These are phyloP conservation scores for Operophtera brumata DNA, from an alignment of 2,888 invertebrate species.

Conservation along the genomic window DNA sequence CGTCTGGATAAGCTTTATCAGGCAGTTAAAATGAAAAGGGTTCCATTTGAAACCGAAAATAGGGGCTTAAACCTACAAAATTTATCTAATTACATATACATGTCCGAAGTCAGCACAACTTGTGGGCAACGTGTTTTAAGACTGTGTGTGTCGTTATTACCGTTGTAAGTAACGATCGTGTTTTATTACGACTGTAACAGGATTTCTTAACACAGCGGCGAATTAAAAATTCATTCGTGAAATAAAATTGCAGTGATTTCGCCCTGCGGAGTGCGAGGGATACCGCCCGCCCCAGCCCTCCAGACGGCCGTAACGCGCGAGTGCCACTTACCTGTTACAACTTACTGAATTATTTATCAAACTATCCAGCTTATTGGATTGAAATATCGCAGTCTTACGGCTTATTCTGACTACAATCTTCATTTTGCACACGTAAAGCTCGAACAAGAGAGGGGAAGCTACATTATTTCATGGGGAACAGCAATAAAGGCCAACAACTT, in stretches of 20 bases:
- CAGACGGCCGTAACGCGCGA: slow-evolving; percentile 66
- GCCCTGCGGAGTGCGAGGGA: slow-evolving; percentile 48
- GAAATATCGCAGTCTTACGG: slow-evolving; percentile 59
- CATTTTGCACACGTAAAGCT: slow-evolving; percentile 31
- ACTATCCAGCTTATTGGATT: slow-evolving; percentile 76
- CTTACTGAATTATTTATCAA: slow-evolving; percentile 77
- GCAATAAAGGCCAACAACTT: neutral
- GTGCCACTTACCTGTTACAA: slow-evolving; percentile 77
- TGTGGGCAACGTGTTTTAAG: slow-evolving; percentile 28
- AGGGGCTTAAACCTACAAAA: slow-evolving; percentile 32
- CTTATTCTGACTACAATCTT: slow-evolving; percentile 53
- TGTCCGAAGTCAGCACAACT: slow-evolving; percentile 24
- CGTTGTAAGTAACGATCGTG: slow-evolving; percentile 36
- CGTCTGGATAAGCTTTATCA: slow-evolving; percentile 50
- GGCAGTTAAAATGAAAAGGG: slow-evolving; percentile 47
- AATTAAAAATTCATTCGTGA: slow-evolving; percentile 66
- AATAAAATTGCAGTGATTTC: slow-evolving; percentile 68
- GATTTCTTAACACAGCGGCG: slow-evolving; percentile 24
- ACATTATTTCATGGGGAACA: slow-evolving; percentile 27
- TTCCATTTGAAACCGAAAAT: slow-evolving; percentile 42
- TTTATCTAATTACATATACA: slow-evolving; percentile 39
- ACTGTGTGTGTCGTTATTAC: slow-evolving; percentile 23
- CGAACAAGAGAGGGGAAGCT: slow-evolving; percentile 8
- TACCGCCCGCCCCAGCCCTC: slow-evolving; percentile 49
- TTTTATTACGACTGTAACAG: slow-evolving; percentile 29